Conservation (phyloP, 1,140 invertebrate genomes). For the Monochamus saltuarius region DNA sequence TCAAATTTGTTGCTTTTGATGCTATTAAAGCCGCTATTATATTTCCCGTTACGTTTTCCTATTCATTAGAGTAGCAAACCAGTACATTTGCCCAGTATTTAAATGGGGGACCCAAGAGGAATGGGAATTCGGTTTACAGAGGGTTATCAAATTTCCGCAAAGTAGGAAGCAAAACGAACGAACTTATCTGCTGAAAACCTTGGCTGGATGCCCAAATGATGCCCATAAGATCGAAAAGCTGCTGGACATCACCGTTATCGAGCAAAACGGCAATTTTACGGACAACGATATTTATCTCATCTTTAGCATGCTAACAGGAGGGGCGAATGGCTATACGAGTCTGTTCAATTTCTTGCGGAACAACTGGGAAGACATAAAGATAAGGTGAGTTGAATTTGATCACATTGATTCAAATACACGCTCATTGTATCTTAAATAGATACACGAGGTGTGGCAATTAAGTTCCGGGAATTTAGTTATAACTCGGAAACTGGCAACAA, state of each 20-base stretch:
- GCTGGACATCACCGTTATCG: constrained; percentile 66
- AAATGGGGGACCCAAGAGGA: constrained; percentile 73
- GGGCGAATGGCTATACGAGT: constrained; percentile 65
- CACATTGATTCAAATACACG: background rate
- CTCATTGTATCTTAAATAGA: too few relatives aligned
- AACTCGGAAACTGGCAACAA: too few relatives aligned
- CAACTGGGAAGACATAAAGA: constrained; percentile 66
- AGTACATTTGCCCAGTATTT: constrained; percentile 75
- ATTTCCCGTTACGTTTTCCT: too few relatives aligned
- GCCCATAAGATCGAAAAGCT: constrained; percentile 66
- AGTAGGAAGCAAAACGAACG: constrained; percentile 68
- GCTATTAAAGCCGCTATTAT: too few relatives aligned
- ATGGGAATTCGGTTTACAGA: constrained; percentile 75
- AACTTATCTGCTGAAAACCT: constrained; percentile 71
- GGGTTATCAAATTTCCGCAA: constrained; percentile 70
- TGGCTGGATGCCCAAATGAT: constrained; percentile 72
- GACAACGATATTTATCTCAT: constrained; percentile 72
- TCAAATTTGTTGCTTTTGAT: too few relatives aligned
- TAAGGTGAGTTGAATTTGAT: constrained; percentile 55
- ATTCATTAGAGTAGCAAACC: constrained; percentile 65
- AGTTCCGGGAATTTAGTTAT: too few relatives aligned
- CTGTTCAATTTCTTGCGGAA: constrained; percentile 67
- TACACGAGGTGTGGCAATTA: too few relatives aligned
- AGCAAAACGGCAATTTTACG: constrained; percentile 67
- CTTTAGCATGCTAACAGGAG: constrained; percentile 68